Conservation (phyloP, 2,113 vertebrate species). For the Ibidorhyncha struthersii region DNA sequence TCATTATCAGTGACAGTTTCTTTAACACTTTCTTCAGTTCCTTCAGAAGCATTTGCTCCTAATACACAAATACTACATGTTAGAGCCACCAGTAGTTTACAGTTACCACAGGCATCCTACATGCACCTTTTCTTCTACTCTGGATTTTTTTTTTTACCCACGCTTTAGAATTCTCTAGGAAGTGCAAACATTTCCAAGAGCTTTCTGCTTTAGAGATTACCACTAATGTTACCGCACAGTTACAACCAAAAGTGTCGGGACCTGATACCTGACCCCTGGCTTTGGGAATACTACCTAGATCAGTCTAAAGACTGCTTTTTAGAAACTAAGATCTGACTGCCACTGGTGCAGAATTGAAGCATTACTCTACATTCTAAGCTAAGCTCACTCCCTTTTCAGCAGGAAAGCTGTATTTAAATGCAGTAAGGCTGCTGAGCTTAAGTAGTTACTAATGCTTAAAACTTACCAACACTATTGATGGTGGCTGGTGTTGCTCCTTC, state of each 20-base stretch:
- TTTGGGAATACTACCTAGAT: neutral
- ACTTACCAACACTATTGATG: neutral
- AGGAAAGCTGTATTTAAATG: neutral
- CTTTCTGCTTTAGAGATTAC: neutral
- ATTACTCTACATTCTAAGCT: neutral
- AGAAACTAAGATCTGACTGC: neutral
- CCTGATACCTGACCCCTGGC: neutral
- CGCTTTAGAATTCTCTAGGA: neutral
- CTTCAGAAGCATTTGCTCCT: slow-evolving; percentile 11
- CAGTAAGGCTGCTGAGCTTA: neutral
- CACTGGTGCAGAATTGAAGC: neutral
- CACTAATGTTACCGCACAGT: neutral
- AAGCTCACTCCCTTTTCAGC: neutral
- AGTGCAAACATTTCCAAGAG: neutral
- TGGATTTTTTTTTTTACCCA: neutral
- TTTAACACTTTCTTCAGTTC: neutral
- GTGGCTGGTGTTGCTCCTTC: neutral
- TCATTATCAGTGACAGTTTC: slow-evolving; percentile 14
- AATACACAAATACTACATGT: neutral
- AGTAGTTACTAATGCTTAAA: neutral
- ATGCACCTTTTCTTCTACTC: neutral
- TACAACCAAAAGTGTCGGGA: neutral
- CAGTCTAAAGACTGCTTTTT: neutral
- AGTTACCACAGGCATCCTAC: neutral
- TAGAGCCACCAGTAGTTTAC: neutral